phyloP scores from a whole-genome alignment of 2,113 vertebrate species.

The Petrocephalus zakoni region DNA sequence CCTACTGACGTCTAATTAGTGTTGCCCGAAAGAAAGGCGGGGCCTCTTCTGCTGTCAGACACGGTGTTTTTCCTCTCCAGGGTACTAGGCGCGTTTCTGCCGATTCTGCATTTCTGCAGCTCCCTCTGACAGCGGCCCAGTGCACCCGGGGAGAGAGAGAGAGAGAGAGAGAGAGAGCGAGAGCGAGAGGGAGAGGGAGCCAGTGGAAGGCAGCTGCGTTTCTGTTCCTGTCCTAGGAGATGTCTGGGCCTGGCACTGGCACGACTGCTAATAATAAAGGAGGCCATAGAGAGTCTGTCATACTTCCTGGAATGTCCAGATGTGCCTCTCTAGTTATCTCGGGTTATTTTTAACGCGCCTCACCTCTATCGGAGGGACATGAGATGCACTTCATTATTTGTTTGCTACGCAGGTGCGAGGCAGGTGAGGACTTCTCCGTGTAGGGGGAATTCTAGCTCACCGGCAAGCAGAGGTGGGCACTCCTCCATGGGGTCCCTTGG shows the following conservation, averaged over 20 bases:
- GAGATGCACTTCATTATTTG: not conserved
- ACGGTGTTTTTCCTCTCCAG: not conserved
- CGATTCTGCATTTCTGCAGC: not conserved
- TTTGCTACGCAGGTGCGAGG: not conserved
- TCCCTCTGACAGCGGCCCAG: not conserved
- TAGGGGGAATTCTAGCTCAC: not conserved
- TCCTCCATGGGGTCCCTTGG: not conserved
- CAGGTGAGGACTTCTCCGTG: not conserved
- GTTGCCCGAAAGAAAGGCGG: not conserved
- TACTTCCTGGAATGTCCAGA: not conserved
- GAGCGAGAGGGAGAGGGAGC: not conserved
- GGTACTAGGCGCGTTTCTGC: not conserved
- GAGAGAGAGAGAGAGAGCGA: too few relatives aligned
- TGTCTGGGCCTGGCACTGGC: not conserved
- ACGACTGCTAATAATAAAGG: not conserved
- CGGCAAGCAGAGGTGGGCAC: not conserved
- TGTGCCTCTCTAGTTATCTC: not conserved
- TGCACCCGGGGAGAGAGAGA: not conserved
- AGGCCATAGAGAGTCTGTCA: not conserved
- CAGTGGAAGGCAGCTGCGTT: not conserved
- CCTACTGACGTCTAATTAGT: not conserved
- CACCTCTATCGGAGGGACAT: not conserved
- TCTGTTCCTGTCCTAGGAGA: not conserved
- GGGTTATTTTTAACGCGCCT: not conserved
- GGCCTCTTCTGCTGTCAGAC: not conserved